Evolutionary conservation across 2,888 invertebrate genomes (phyloP).

Genomic region (Tanypteryx hageni): DNA sequence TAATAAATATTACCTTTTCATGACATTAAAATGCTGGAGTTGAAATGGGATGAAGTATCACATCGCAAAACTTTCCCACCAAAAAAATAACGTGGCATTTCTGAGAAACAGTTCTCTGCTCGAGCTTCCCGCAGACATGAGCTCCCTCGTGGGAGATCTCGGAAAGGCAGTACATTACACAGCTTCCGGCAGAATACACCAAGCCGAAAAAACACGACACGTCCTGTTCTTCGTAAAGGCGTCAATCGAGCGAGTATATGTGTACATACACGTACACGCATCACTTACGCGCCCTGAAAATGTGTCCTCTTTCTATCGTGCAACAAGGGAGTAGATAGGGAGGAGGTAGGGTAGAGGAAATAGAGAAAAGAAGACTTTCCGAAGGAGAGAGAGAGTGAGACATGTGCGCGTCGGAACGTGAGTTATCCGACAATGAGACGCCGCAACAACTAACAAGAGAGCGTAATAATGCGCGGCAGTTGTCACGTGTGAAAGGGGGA

Average conservation of each 20-base stretch:
- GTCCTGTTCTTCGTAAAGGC: not conserved
- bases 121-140: not conserved
- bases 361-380: not conserved
- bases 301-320: not conserved
- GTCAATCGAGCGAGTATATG: not conserved
- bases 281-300: not conserved
- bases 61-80: not conserved
- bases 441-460: constrained; percentile 4
- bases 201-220: not conserved
- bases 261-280: not conserved
- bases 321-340: not conserved
- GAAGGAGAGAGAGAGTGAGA: not conserved
- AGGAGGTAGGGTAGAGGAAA: not conserved
- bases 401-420: constrained; percentile 51
- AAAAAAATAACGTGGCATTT: not conserved
- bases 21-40: not conserved
- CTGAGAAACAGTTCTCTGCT: not conserved
- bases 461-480: not conserved
- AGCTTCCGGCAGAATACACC: not conserved
- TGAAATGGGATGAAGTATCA: not conserved
- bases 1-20: too few relatives aligned
- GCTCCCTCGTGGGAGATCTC: not conserved
- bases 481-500: constrained; percentile 6
- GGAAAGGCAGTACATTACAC: not conserved
- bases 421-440: constrained; percentile 49